Evolutionary conservation across 2,888 invertebrate species (phyloP).

Genomic region (Tortrix viridana): DNA sequence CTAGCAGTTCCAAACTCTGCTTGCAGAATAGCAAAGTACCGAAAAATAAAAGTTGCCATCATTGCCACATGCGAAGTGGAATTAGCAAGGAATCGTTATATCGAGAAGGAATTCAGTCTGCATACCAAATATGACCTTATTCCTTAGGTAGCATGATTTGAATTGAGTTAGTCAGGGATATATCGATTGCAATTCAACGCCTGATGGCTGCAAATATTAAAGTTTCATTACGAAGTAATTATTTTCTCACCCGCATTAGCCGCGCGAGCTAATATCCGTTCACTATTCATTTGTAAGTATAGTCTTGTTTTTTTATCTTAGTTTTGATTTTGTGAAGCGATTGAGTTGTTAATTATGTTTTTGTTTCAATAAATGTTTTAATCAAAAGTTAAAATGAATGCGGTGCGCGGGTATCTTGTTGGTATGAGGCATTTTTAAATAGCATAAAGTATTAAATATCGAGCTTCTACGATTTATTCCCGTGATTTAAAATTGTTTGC

Average conservation of each 20-base stretch:
- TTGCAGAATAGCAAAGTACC: constrained; percentile 47
- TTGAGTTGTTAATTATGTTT: no score
- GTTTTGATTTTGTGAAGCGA: no score
- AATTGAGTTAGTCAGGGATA: not conserved
- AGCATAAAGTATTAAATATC: no score
- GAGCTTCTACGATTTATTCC: no score
- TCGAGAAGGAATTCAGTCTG: constrained; percentile 50
- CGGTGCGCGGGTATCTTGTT: no score
- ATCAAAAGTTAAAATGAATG: no score
- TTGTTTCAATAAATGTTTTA: no score
- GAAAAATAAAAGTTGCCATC: constrained; percentile 70
- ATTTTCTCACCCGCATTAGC: constrained; percentile 27
- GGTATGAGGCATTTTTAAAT: no score
- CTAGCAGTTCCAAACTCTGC: constrained; percentile 9
- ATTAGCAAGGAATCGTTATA: constrained; percentile 63
- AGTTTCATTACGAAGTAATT: constrained; percentile 34
- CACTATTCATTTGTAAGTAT: constrained; percentile 12
- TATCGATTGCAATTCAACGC: constrained; percentile 42
- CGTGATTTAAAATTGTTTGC: no score
- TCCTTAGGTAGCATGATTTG: not conserved
- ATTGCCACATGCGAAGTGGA: constrained; percentile 71
- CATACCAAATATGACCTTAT: constrained; percentile 48
- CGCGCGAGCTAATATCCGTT: constrained; percentile 23
- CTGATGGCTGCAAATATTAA: constrained; percentile 33
- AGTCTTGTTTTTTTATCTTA: not conserved